Conservation (phyloP, 2,113 vertebrate species). For the Rostratula benghalensis region DNA sequence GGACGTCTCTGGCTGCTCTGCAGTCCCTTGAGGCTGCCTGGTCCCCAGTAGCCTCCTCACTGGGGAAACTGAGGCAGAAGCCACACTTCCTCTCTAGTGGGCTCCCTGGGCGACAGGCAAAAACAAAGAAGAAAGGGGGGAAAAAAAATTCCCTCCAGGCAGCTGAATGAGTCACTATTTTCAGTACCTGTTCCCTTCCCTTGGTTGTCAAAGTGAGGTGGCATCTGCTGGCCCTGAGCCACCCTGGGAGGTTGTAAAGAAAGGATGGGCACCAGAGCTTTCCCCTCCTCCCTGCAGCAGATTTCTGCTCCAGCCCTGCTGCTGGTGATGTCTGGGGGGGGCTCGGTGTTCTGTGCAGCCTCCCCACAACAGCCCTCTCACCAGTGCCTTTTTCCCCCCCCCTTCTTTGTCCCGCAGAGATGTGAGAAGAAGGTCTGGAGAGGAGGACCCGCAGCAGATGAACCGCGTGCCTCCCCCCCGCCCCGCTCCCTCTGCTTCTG, state of each 20-base stretch:
- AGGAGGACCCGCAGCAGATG: not conserved
- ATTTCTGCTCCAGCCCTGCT: not conserved
- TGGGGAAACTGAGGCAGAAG: not conserved
- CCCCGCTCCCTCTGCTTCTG: not conserved
- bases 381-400: accelerated
- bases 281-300: no score
- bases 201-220: not conserved
- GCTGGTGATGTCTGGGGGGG: not conserved
- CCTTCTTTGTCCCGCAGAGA: conserved; percentile 8
- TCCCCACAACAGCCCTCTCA: not conserved
- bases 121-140: not conserved
- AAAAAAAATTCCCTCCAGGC: not conserved
- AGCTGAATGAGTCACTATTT: not conserved
- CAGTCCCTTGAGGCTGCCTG: not conserved
- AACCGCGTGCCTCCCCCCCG: not conserved
- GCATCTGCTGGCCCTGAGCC: not conserved
- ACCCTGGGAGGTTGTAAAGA: accelerated
- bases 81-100: not conserved
- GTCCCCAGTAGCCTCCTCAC: accelerated
- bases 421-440: not conserved
- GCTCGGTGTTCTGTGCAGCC: not conserved
- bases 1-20: not conserved
- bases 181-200: not conserved
- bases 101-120: not conserved
- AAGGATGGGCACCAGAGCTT: not conserved